A percentile compares a stretch with the other conserved stretches of the same genome.
These are phyloP conservation scores for Cyanoramphus novaezelandiae DNA, from an alignment of 2,113 vertebrate genomes.

Conservation along the genomic window DNA sequence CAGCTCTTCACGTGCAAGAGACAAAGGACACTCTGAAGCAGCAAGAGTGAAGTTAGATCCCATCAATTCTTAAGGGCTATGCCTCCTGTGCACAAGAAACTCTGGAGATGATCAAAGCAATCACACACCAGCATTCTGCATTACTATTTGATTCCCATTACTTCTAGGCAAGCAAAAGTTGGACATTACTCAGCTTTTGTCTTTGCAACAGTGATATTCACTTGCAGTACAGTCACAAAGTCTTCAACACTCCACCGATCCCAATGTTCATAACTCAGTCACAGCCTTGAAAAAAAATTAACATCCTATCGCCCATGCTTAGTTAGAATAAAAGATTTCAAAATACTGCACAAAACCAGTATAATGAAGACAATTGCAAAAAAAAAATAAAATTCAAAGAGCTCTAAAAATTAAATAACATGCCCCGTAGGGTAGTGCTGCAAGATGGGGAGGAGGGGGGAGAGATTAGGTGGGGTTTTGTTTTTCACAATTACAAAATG, in stretches of 20 bases:
- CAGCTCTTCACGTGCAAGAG: neutral
- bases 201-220: neutral
- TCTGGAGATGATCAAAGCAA: neutral
- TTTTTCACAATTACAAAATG: neutral
- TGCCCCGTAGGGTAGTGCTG: neutral
- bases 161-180: neutral
- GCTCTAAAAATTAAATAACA: neutral
- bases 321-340: neutral
- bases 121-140: neutral
- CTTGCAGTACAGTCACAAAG: neutral
- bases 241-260: neutral
- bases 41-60: neutral
- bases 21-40: neutral
- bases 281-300: neutral
- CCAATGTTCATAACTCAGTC: neutral
- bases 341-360: neutral
- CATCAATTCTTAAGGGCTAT: neutral
- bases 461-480: rapidly evolving
- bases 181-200: neutral
- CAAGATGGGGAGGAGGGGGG: neutral
- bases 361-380: neutral
- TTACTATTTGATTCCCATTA: neutral
- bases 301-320: neutral
- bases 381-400: neutral
- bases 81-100: neutral